Conservation (phyloP, 2,888 invertebrate species). For the Mesopsocus fuscifrons region DNA sequence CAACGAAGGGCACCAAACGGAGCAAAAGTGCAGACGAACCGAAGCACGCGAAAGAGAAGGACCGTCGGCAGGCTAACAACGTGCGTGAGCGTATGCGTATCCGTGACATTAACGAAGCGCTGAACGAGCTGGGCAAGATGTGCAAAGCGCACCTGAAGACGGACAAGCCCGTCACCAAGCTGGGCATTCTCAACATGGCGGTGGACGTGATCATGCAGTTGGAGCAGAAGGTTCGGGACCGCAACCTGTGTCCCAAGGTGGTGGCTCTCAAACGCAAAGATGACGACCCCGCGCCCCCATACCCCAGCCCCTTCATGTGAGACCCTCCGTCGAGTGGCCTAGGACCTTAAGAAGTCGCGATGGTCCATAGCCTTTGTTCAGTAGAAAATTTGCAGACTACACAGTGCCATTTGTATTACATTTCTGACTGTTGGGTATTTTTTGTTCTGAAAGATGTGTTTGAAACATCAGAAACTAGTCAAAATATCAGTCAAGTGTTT, state of each 20-base stretch:
- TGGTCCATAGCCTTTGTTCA: too few relatives aligned
- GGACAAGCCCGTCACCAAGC: constrained; percentile 37
- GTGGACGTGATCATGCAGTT: constrained; percentile 37
- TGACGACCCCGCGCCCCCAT: background rate
- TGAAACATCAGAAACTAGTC: too few relatives aligned
- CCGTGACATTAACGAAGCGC: constrained; percentile 39
- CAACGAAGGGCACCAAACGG: background rate
- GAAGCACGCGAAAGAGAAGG: background rate
- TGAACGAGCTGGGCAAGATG: constrained; percentile 42
- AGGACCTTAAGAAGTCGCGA: too few relatives aligned
- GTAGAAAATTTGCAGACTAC: too few relatives aligned
- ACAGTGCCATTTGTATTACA: too few relatives aligned
- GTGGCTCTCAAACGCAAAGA: background rate
- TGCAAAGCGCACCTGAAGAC: constrained; percentile 32
- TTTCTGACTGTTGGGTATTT: too few relatives aligned
- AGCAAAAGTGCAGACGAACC: background rate
- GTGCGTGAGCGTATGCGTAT: constrained; percentile 27
- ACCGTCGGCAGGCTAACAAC: background rate
- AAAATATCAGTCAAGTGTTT: too few relatives aligned
- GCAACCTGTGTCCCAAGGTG: background rate
- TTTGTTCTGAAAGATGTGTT: too few relatives aligned
- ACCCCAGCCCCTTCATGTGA: background rate
- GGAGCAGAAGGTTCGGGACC: constrained; percentile 33
- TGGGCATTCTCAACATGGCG: constrained; percentile 38
- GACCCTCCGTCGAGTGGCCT: too few relatives aligned